Conservation (phyloP, 2,888 invertebrate genomes). For the Agrotis exclamationis region DNA sequence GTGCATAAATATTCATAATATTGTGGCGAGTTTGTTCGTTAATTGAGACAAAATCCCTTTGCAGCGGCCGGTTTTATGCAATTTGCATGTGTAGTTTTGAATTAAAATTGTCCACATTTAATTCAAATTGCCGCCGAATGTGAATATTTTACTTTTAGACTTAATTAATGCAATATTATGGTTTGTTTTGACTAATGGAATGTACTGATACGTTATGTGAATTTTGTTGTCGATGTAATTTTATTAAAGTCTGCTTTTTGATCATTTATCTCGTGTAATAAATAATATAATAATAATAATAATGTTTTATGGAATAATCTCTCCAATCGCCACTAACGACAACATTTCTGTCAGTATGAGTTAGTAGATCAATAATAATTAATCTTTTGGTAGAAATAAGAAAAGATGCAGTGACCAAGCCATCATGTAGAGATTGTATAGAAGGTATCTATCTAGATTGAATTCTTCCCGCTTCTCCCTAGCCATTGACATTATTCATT, state of each 20-base stretch:
- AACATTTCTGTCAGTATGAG: too few relatives aligned
- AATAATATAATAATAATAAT: too few relatives aligned
- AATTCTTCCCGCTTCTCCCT: too few relatives aligned
- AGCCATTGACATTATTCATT: too few relatives aligned
- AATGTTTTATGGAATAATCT: neutral
- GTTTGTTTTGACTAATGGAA: conserved; percentile 45
- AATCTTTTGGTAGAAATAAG: too few relatives aligned
- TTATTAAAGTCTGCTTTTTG: conserved; percentile 4
- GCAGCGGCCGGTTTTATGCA: conserved; percentile 48
- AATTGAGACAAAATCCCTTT: conserved; percentile 77
- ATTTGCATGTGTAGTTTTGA: conserved; percentile 62
- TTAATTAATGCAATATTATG: conserved; percentile 42
- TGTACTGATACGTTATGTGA: conserved; percentile 10
- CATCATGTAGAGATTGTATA: too few relatives aligned
- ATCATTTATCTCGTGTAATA: neutral
- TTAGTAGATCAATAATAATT: too few relatives aligned
- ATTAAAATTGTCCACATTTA: conserved; percentile 67
- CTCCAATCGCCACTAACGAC: neutral
- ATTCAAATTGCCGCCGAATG: conserved; percentile 45
- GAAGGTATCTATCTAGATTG: too few relatives aligned
- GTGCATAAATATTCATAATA: conserved; percentile 61
- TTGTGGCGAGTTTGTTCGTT: conserved; percentile 65
- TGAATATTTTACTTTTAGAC: conserved; percentile 49
- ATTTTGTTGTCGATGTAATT: neutral
- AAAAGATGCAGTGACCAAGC: too few relatives aligned